Base-by-base conservation (phyloP, 2,113 vertebrate genomes). In the Felis chaus region DNA sequence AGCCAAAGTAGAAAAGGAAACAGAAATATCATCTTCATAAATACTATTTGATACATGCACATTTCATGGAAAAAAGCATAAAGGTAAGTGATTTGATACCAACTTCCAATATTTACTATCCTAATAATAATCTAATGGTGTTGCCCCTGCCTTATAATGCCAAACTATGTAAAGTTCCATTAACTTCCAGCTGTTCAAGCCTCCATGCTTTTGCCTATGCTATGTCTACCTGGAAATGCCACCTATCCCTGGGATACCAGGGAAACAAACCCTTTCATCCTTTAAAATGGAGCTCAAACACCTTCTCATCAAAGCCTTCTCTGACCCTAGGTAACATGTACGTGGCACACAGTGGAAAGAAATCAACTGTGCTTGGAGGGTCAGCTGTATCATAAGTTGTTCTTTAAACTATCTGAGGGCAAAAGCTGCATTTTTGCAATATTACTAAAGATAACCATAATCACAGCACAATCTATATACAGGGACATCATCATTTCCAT, bases 1-100 rank as follows among this genome's bases (percentile, higher is more conserved):
- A 66, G 19, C 33, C 48, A 45, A 61, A 81, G 7, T 3, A 6
- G 19, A 55, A 29, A 83, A 90, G 33, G 27, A 82, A 94, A 63
- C 1, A 66, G 36, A 89, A 33, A 1, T 14, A 23, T 19, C 36
- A 31, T 71, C 48, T 65, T 48, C 31, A 23, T 14, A 66, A 48
- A 39, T 48, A 5, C 25, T 5, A 15, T 29, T 2, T 50, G 36
- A n/a, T 9, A 45, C 13, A 29, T 3, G 1, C 0, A 18, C 15
- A 39, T 57, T 29, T 89, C 73, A 21, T 7, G 11, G 15, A 55
- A 13, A 63, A 41, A 45, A 89, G 73, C 41, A 50, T 18, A 7
- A 23, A 86, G 50, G 74, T 76, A 31, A 71, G 7, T 41, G 29
- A 82, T 39, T 12, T 10, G 3, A 10, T 10, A 12, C 3, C 45